Evolutionary conservation across 2,888 invertebrate genomes (phyloP), one percentile per base, ranked within the genome.

Genomic region (Rotaria sp.): DNA sequence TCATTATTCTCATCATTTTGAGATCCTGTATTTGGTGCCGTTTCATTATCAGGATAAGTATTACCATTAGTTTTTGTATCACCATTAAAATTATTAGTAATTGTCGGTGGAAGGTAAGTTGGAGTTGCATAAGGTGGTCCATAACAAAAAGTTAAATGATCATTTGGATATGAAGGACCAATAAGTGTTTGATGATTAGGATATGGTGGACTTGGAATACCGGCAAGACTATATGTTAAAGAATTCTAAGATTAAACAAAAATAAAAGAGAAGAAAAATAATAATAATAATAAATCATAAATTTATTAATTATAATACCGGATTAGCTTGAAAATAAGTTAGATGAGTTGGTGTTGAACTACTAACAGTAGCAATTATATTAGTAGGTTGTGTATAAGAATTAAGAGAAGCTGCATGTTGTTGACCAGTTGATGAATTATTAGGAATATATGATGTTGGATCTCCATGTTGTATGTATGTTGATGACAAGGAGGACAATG

Each of bases 1-100:
- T 80, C 80, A 45, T 80, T 80, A 80, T 80, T 80, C 38, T 80
- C 45, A 26, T 80, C 38, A 80, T 80, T 67, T 67, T 35, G 67
- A 13, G 35, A n/a, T 67, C 15, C 67, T 35, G 67, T 18, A 67
- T 8, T 67, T 2, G 15, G 18, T 4, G 35, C 3, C 38, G 15
- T 67, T 67, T 67, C 67, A 38, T 67, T 67, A 67, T 67, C 67
- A 35, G 67, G 15, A 45, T n/a, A 4, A 0, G 11, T 41, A 45
- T 13, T 80, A 45, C 80, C 80, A 80, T 80, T 35, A 26, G 1
- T 8, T 80, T 80, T 41, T n/a, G 45, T 7, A 45, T 80, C 45
- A 80, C 26, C 45, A 45, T 80, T 80, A 26, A n/a, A 80, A 45
- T 26, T n/a, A 41, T n/a, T n/a, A 1, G 30, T n/a, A n/a, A 13